Percentiles rank a stretch among this genome's conserved stretches.
Evolutionary conservation across 2,113 vertebrate genomes (phyloP).

Genomic region (Percina caprodes): DNA sequence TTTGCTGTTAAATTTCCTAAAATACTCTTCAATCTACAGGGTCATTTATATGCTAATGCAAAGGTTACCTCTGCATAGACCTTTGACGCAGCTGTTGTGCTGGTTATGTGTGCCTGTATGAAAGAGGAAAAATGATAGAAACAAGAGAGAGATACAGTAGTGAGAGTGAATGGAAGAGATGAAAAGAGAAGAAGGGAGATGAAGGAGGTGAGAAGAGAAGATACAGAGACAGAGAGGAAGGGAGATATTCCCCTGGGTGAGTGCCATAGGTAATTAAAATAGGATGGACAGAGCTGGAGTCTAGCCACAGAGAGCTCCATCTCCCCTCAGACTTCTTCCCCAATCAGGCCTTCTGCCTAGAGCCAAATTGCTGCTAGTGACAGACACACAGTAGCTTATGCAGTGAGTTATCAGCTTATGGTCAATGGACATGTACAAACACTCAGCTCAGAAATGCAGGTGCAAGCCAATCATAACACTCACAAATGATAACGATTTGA

Average conservation of each 20-base stretch:
- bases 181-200: slow-evolving; percentile 49
- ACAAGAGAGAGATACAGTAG: slow-evolving; percentile 9
- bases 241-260: slow-evolving; percentile 71
- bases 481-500: slow-evolving; percentile 29
- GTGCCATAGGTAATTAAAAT: slow-evolving; percentile 82
- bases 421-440: slow-evolving; percentile 46
- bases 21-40: slow-evolving; percentile 74
- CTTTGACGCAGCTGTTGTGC: slow-evolving; percentile 58
- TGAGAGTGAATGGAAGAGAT: slow-evolving; percentile 42
- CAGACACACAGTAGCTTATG: slow-evolving; percentile 50
- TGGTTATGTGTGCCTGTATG: slow-evolving; percentile 25
- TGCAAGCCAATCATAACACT: slow-evolving; percentile 37
- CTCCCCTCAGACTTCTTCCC: slow-evolving; percentile 71
- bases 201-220: slow-evolving; percentile 50
- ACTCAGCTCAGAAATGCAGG: slow-evolving; percentile 16
- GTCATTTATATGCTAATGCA: slow-evolving; percentile 82
- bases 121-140: neutral
- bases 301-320: slow-evolving; percentile 74
- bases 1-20: slow-evolving; percentile 79
- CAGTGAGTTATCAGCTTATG: slow-evolving; percentile 57
- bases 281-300: slow-evolving; percentile 80
- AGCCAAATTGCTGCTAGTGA: slow-evolving; percentile 66
- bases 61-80: slow-evolving; percentile 66
- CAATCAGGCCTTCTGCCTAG: slow-evolving; percentile 69
- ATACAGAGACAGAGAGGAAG: slow-evolving; percentile 53